Conservation (phyloP, 2,888 invertebrate species). For the Anthophora plumipes region DNA sequence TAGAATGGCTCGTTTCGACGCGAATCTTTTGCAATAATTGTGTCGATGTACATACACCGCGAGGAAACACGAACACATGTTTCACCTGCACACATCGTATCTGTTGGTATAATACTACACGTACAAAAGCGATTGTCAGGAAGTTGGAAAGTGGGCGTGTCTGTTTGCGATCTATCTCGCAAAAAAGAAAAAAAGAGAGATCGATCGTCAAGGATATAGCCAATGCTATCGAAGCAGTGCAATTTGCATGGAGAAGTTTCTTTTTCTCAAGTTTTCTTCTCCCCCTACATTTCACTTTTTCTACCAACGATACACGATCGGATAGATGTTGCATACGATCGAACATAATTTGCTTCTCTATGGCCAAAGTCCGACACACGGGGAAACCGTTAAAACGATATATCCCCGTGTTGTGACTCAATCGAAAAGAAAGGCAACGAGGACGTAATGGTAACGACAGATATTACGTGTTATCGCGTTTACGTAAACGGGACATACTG, state of each 20-base stretch:
- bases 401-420: not conserved
- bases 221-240: not conserved
- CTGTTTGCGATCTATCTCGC: conserved; percentile 69
- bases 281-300: not conserved
- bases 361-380: not conserved
- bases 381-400: not conserved
- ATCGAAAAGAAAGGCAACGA: conserved; percentile 26
- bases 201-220: conserved; percentile 31
- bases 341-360: not conserved
- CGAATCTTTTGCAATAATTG: conserved; percentile 39
- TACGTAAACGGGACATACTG: conserved; percentile 61
- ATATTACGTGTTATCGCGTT: conserved; percentile 62
- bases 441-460: conserved; percentile 39
- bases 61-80: not conserved
- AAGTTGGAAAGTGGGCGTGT: conserved; percentile 80
- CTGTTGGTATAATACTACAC: conserved; percentile 28
- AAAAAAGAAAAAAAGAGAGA: conserved; percentile 34
- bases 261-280: not conserved
- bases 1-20: conserved; percentile 13
- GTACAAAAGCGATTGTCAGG: conserved; percentile 71
- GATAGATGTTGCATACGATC: no score
- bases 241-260: not conserved
- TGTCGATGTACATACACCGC: not conserved
- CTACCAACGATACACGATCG: not conserved
- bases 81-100: not conserved